These are phyloP conservation scores for Sus scrofa DNA, from an alignment of 2,113 vertebrate genomes.

Conservation along the genomic window T2T-Sscrofa CM000814.6:130312501-130313000, in stretches of 20 bases:
- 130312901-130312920: neutral
- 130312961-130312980: neutral
- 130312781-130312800: constrained; percentile 34
- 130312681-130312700: constrained; percentile 29
- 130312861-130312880: constrained; percentile 40
- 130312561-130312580: constrained; percentile 40
- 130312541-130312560: constrained; percentile 15
- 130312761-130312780: constrained; percentile 51
- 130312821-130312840: neutral
- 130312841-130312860: neutral
- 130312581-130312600: neutral
- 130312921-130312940: neutral
- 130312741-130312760: constrained; percentile 25
- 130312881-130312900: neutral
- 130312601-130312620: constrained; percentile 51
- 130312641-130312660: neutral
- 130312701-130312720: constrained; percentile 26
- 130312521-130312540: neutral
- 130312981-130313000: neutral
- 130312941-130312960: neutral
- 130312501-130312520: constrained; percentile 29
- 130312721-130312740: constrained; percentile 23
- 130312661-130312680: constrained; percentile 13
- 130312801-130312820: neutral
- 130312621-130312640: constrained; percentile 3